Evolutionary conservation across 2,888 invertebrate genomes (phyloP).

Genomic region (Lasius platythorax): DNA sequence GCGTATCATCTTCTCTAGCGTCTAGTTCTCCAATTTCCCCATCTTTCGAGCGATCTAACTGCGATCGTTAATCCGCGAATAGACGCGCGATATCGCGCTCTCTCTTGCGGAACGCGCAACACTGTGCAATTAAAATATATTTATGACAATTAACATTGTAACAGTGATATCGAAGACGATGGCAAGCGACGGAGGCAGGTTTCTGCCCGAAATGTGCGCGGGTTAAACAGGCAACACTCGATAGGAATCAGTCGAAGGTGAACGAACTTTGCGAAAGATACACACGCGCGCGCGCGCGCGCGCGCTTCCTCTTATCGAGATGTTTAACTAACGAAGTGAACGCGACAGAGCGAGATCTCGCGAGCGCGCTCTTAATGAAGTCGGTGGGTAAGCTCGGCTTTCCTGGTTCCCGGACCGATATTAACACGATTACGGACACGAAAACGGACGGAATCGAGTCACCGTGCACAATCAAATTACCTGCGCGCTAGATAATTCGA

Average conservation of each 20-base stretch:
- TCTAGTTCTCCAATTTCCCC: slow-evolving; percentile 49
- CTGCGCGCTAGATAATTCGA: slow-evolving; percentile 64
- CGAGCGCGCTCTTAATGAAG: slow-evolving; percentile 72
- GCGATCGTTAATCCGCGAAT: slow-evolving; percentile 25
- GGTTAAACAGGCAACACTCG: not conserved
- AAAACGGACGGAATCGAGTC: slow-evolving; percentile 75
- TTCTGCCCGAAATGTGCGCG: not conserved
- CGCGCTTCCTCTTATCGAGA: slow-evolving; percentile 39
- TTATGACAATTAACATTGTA: not conserved
- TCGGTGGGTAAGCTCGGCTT: slow-evolving; percentile 70
- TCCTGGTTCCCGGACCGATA: slow-evolving; percentile 71
- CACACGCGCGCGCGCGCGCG: not conserved
- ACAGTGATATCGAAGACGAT: not conserved
- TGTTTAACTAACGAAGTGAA: slow-evolving; percentile 67
- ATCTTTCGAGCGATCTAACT: slow-evolving; percentile 28
- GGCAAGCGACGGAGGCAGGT: not conserved
- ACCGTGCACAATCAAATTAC: slow-evolving; percentile 44
- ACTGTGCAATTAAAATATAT: not conserved
- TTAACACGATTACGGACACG: slow-evolving; percentile 74
- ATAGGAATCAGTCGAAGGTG: slow-evolving; percentile 10
- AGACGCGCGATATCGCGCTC: not conserved
- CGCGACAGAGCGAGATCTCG: slow-evolving; percentile 38
- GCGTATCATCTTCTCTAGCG: slow-evolving; percentile 59
- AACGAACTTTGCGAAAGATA: slow-evolving; percentile 28
- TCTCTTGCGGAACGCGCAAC: not conserved